Conservation (phyloP, 2,113 vertebrate species). For the Clarias batrachus region DNA sequence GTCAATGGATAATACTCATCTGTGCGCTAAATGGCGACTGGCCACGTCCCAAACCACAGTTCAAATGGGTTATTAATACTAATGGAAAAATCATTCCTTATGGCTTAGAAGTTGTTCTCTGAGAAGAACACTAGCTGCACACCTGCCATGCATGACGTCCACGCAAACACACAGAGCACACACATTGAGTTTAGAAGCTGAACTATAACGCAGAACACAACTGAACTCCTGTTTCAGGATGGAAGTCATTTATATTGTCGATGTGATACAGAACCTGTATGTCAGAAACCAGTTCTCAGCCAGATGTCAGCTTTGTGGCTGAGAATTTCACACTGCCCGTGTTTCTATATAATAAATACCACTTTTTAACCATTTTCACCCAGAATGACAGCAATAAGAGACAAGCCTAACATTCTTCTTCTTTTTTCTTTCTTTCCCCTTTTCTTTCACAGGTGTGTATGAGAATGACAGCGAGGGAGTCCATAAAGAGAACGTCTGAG, state of each 20-base stretch:
- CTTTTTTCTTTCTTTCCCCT: too few species aligned
- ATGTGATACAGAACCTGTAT: not conserved
- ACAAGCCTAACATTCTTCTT: not conserved
- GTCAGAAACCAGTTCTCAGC: not conserved
- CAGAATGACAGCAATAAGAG: not conserved
- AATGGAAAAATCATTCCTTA: slow-evolving; percentile 40
- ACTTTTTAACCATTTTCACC: not conserved
- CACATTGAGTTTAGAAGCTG: not conserved
- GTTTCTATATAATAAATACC: not conserved
- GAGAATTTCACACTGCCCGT: not conserved
- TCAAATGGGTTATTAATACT: slow-evolving; percentile 45
- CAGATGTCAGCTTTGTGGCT: not conserved
- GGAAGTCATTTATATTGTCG: not conserved
- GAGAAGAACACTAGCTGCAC: slow-evolving; percentile 26
- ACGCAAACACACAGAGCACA: not conserved
- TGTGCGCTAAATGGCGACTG: slow-evolving; percentile 40
- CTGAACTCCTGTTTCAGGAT: not conserved
- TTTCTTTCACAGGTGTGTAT: not conserved
- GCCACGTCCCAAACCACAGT: slow-evolving; percentile 38
- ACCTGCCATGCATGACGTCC: slow-evolving; percentile 31
- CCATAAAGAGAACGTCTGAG: not conserved
- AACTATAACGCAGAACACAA: too few species aligned
- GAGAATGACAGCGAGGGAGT: not conserved
- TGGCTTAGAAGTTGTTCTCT: slow-evolving; percentile 17
- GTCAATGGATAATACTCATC: slow-evolving; percentile 35